phyloP scores from a whole-genome alignment of 2,888 invertebrate genomes.

The Mechanitis mazaeus region DNA sequence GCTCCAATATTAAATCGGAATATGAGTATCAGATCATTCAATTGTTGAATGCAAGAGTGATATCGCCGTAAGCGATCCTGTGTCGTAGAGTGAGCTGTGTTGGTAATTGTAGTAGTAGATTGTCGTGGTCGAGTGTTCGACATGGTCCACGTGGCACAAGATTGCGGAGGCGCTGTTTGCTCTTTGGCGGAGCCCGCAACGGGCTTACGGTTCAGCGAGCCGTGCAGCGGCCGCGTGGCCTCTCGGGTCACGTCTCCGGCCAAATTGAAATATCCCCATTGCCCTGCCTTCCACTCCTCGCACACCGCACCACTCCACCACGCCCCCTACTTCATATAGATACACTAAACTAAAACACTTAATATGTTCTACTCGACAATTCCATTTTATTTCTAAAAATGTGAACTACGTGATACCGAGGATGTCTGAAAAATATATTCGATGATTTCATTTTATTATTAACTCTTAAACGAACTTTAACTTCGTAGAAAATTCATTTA shows the following conservation, averaged over 20 bases:
- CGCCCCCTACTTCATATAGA: conserved; percentile 36
- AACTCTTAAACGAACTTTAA: conserved; percentile 14
- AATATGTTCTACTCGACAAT: neutral
- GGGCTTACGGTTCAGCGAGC: conserved; percentile 74
- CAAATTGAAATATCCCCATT: conserved; percentile 75
- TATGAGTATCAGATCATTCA: conserved; percentile 25
- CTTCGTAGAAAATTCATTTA: conserved; percentile 13
- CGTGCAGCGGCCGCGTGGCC: conserved; percentile 65
- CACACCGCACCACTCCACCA: conserved; percentile 37
- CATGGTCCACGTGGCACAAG: conserved; percentile 74
- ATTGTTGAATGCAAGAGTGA: conserved; percentile 26
- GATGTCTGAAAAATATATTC: conserved; percentile 27
- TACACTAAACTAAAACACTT: conserved; percentile 23
- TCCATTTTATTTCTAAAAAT: conserved; percentile 1
- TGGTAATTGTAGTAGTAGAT: conserved; percentile 66
- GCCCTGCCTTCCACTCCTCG: conserved; percentile 48
- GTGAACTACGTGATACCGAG: neutral
- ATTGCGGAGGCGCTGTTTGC: conserved; percentile 75
- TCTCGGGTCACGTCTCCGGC: conserved; percentile 72
- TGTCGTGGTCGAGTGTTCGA: conserved; percentile 66
- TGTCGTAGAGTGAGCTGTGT: conserved; percentile 38
- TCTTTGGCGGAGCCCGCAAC: conserved; percentile 72
- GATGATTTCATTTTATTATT: conserved; percentile 9
- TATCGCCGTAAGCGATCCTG: conserved; percentile 12
- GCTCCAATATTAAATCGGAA: conserved; percentile 27